A percentile compares a stretch with the other conserved stretches of the same genome.
phyloP scores from a whole-genome alignment of 1,140 invertebrate species.

The Psix sp. region DNA sequence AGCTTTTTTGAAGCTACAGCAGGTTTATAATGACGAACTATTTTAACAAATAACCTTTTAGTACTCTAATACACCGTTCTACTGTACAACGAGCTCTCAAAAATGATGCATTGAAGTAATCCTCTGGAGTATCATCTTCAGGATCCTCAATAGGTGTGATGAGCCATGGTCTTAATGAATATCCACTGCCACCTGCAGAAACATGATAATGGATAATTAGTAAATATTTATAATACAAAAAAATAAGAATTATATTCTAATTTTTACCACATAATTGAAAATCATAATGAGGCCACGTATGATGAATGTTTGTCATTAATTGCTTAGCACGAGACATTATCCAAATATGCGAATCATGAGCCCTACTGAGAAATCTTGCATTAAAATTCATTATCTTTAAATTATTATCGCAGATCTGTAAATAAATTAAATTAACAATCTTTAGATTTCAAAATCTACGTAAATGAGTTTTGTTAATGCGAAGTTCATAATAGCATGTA shows the following conservation, averaged over 20 bases:
- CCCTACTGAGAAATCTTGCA: slow-evolving; percentile 13
- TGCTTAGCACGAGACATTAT: not conserved
- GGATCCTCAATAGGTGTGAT: slow-evolving; percentile 1
- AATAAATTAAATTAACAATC: too few species aligned
- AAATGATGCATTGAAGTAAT: too few species aligned
- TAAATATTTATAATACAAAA: slow-evolving; percentile 1
- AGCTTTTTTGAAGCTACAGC: too few species aligned
- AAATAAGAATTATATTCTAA: not conserved
- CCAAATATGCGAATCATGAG: slow-evolving; percentile 25
- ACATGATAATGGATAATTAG: not conserved
- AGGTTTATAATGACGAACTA: too few species aligned
- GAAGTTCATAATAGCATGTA: too few species aligned
- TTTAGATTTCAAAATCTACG: too few species aligned
- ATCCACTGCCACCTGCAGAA: slow-evolving; percentile 4
- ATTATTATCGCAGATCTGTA: slow-evolving; percentile 15
- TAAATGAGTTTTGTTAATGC: too few species aligned
- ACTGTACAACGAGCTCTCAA: too few species aligned
- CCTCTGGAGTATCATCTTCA: too few species aligned
- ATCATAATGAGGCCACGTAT: slow-evolving; percentile 6
- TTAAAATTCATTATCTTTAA: slow-evolving; percentile 10
- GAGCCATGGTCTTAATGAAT: slow-evolving; percentile 5
- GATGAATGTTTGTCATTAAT: not conserved
- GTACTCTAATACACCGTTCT: too few species aligned
- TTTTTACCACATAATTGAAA: slow-evolving; percentile 3
- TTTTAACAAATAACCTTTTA: too few species aligned